These are phyloP conservation scores for Sarcophaga rosellei DNA, from an alignment of 2,888 invertebrate genomes.

Conservation along the genomic window DNA sequence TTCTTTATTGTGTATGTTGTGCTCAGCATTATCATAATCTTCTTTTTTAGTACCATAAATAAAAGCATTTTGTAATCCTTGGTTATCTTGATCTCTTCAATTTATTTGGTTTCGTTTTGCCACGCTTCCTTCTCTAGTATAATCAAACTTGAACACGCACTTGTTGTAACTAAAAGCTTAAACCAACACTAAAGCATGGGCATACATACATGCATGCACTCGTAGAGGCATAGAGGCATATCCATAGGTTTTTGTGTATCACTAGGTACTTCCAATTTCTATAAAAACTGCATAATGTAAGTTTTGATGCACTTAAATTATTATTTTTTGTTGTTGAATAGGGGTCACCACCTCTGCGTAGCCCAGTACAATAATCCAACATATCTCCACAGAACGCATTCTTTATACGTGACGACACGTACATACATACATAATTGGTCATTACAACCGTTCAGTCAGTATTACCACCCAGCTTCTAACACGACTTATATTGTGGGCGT, in stretches of 20 bases:
- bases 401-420: too few relatives aligned
- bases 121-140: slow-evolving; percentile 31
- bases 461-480: too few relatives aligned
- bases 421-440: too few relatives aligned
- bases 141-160: slow-evolving; percentile 50
- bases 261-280: not conserved
- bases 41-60: slow-evolving; percentile 69
- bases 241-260: not conserved
- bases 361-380: too few relatives aligned
- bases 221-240: too few relatives aligned
- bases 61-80: slow-evolving; percentile 78
- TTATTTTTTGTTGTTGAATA: too few relatives aligned
- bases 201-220: not conserved
- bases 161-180: slow-evolving; percentile 42
- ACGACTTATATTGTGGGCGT: too few relatives aligned
- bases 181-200: slow-evolving; percentile 29
- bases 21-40: slow-evolving; percentile 58
- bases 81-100: slow-evolving; percentile 77
- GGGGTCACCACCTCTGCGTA: too few relatives aligned
- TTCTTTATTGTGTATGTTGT: slow-evolving; percentile 21
- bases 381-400: too few relatives aligned
- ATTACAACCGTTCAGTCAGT: too few relatives aligned
- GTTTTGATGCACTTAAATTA: too few relatives aligned
- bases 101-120: slow-evolving; percentile 39
- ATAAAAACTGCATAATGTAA: too few relatives aligned